Evolutionary conservation across 2,888 invertebrate genomes (phyloP).

Genomic region (Leptopterna dolabrata): DNA sequence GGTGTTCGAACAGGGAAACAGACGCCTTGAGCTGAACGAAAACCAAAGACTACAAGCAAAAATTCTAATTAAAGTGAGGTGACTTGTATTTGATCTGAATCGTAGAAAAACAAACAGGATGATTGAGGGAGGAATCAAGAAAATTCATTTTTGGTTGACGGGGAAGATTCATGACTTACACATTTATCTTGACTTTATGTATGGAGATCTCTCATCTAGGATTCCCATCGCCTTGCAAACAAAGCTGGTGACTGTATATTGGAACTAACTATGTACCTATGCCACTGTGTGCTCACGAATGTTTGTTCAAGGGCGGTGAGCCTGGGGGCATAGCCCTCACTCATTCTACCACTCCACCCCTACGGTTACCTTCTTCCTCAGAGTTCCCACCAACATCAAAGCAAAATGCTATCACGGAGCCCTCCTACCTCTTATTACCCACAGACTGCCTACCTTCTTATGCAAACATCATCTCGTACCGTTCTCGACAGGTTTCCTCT

Average conservation of each 20-base stretch:
- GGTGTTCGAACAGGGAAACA: too few species aligned
- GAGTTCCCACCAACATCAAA: conserved; percentile 15
- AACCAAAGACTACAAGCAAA: too few species aligned
- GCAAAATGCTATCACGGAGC: neutral
- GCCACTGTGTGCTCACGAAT: neutral
- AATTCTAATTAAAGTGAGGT: too few species aligned
- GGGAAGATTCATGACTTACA: neutral
- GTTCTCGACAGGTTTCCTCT: neutral
- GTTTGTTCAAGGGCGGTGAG: conserved; percentile 1
- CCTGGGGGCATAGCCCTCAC: conserved; percentile 23
- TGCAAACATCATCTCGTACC: conserved; percentile 2
- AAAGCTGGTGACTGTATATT: neutral
- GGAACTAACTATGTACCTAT: neutral
- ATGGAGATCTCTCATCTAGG: conserved; percentile 6
- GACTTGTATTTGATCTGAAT: too few species aligned
- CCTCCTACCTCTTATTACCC: neutral
- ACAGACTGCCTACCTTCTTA: neutral
- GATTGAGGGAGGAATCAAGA: too few species aligned
- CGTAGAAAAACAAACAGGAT: too few species aligned
- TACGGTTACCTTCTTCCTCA: neutral
- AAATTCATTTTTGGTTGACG: too few species aligned
- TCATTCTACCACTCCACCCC: neutral
- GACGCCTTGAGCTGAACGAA: too few species aligned
- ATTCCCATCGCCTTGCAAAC: neutral
- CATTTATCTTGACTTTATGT: neutral